Evolutionary conservation across 1,140 invertebrate species (phyloP).

Genomic region (Bursaphelenchus mucronatus): DNA sequence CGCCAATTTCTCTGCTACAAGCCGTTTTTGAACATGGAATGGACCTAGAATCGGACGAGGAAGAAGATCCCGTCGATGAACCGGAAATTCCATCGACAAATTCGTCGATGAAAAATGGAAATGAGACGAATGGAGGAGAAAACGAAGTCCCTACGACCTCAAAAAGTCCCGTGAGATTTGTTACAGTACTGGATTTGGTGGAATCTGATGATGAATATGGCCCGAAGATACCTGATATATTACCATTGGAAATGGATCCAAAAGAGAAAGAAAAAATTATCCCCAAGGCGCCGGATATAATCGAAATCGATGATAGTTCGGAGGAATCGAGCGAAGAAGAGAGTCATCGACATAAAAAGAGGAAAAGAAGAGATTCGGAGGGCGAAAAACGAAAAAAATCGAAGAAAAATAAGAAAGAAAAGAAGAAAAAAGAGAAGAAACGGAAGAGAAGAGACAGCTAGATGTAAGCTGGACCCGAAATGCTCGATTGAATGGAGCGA

Average conservation of each 20-base stretch:
- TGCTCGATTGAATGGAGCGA: no score
- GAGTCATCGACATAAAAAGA: not conserved
- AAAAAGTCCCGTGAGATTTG: conserved; percentile 1
- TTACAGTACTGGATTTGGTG: conserved; percentile 10
- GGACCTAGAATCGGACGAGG: no score
- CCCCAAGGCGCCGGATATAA: conserved; percentile 6
- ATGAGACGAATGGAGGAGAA: not conserved
- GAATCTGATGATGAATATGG: conserved; percentile 15
- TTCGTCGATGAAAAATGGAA: not conserved
- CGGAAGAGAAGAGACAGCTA: not conserved
- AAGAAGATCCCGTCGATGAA: no score
- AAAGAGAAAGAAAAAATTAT: conserved; percentile 1
- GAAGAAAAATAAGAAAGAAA: conserved; percentile 10
- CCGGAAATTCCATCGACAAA: not conserved
- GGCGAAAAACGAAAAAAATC: not conserved
- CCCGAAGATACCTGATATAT: conserved; percentile 8
- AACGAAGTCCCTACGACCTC: no score
- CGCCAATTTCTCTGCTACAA: conserved; percentile 3
- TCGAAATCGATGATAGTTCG: not conserved
- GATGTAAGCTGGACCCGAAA: not conserved
- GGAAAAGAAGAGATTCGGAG: not conserved
- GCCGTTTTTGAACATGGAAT: conserved; percentile 6
- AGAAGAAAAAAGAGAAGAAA: conserved; percentile 9
- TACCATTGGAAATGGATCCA: not conserved
- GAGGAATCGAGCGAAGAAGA: not conserved